Evolutionary conservation across 2,888 invertebrate species (phyloP).

Genomic region (Homarus gammarus): DNA sequence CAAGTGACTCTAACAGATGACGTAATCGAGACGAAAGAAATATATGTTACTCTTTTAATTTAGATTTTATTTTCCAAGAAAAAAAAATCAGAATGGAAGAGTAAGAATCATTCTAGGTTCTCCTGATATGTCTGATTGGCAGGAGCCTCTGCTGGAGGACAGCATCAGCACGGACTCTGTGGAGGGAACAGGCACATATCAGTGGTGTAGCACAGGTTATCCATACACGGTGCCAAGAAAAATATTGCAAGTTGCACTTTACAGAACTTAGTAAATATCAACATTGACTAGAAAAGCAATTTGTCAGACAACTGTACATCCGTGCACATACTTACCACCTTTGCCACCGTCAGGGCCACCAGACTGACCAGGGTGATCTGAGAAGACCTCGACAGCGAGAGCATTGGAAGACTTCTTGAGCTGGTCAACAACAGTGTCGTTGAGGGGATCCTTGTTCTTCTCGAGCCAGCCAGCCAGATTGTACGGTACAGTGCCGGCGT

Average conservation of each 20-base stretch:
- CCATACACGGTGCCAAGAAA: too few relatives aligned
- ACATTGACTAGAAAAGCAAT: background rate
- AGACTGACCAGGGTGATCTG: slow-evolving; percentile 96
- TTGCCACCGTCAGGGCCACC: slow-evolving; percentile 84
- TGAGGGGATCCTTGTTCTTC: slow-evolving; percentile 99
- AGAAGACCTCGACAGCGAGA: slow-evolving; percentile 92
- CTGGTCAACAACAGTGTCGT: slow-evolving; percentile 99
- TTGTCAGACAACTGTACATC: background rate
- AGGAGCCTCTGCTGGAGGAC: too few relatives aligned
- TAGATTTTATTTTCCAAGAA: too few relatives aligned
- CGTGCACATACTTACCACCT: slow-evolving; percentile 81
- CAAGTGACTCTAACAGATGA: too few relatives aligned
- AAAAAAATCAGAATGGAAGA: too few relatives aligned
- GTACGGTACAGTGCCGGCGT: slow-evolving; percentile 99
- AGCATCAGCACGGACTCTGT: background rate
- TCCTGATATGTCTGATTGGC: too few relatives aligned
- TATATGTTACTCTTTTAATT: too few relatives aligned
- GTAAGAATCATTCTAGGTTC: too few relatives aligned
- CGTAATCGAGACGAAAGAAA: too few relatives aligned
- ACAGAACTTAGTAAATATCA: too few relatives aligned
- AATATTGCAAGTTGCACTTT: too few relatives aligned
- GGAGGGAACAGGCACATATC: background rate
- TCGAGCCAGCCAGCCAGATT: slow-evolving; percentile 99
- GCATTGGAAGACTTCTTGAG: slow-evolving; percentile 95
- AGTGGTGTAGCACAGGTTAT: background rate